These are phyloP conservation scores for Rhinogobius similis DNA, from an alignment of 2,113 vertebrate species.

Conservation along the genomic window DNA sequence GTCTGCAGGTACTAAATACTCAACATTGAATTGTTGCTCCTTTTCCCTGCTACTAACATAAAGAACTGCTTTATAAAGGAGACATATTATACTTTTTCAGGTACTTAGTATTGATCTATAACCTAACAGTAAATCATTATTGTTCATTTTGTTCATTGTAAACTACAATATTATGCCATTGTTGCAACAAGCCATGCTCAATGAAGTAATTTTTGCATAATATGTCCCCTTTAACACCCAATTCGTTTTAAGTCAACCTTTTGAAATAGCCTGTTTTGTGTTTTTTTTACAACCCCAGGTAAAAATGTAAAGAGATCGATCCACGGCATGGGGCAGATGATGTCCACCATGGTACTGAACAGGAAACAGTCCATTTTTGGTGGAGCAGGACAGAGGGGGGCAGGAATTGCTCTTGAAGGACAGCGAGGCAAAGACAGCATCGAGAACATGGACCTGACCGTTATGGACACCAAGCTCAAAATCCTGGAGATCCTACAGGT, in stretches of 20 bases:
- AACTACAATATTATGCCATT: too few species aligned
- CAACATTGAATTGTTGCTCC: neutral
- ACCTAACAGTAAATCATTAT: too few species aligned
- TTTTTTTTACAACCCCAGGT: slow-evolving; percentile 61
- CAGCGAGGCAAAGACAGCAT: slow-evolving; percentile 84
- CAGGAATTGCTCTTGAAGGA: slow-evolving; percentile 47
- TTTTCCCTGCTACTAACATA: neutral
- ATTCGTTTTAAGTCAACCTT: neutral
- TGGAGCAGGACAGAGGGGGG: slow-evolving; percentile 63
- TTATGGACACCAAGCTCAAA: slow-evolving; percentile 99
- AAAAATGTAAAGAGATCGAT: slow-evolving; percentile 94
- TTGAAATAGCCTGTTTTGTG: too few species aligned
- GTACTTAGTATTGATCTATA: too few species aligned
- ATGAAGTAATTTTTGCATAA: too few species aligned
- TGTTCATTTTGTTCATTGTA: too few species aligned
- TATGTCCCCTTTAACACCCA: too few species aligned
- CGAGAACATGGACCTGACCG: slow-evolving; percentile 89
- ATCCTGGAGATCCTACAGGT: slow-evolving; percentile 96
- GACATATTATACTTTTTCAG: too few species aligned
- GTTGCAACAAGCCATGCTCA: too few species aligned
- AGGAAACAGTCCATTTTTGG: slow-evolving; percentile 90
- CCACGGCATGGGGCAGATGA: slow-evolving; percentile 96
- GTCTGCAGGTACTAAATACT: slow-evolving; percentile 71
- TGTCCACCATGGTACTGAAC: slow-evolving; percentile 97
- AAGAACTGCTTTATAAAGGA: neutral